Base-by-base conservation (phyloP, 2,797 vertebrate species). In the Siniperca obscura region DNA sequence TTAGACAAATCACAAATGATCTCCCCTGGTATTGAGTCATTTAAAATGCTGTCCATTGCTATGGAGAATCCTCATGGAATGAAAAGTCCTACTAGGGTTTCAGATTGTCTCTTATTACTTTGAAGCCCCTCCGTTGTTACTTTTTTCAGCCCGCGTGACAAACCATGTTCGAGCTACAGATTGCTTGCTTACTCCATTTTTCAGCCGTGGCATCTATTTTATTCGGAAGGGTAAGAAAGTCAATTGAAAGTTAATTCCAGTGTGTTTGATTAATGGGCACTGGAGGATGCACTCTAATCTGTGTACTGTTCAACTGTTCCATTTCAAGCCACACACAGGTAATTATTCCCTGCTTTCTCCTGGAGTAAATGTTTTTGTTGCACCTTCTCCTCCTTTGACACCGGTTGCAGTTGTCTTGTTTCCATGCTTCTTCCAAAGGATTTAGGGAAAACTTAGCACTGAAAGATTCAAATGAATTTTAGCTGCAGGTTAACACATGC, bases 231-330 rank as follows among this genome's bases (percentile, higher is more conserved):
- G 90, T 90, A 91, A 89, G 82, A 90, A 95, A 96, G 94, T 96
- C 94, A 95, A 95, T 93, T 92, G 93, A 95, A 95, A 95, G 95
- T 94, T 94, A 95, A 96, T 95, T 96, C 86, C 89, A 84, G 84
- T 86, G 92, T 83, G 86, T 93, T 92, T 96, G 95, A 96, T 97
- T 96, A 96, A 95, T 94, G 94, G 88, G 74, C 82, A 82, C 82
- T 89, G 80, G 86, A 89, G 91, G 92, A 95, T 93, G 92, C 93
- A 81, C 88, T 88, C 89, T 91, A 94, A 95, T 95, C 93, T 87
- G 90, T 70, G 90, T 87, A 67, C 88, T 83, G 82, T 93, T 95
- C 86, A 90, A 89, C 89, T 90, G 87, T 93, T 95, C 91, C 84
- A 81, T 88, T 89, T 87, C 82, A 83, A 93, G 91, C 82, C 80